Percentiles rank a stretch among this genome's conserved stretches.
phyloP scores from a whole-genome alignment of 1,140 invertebrate genomes.

The Leptonema lineaticorne region DNA sequence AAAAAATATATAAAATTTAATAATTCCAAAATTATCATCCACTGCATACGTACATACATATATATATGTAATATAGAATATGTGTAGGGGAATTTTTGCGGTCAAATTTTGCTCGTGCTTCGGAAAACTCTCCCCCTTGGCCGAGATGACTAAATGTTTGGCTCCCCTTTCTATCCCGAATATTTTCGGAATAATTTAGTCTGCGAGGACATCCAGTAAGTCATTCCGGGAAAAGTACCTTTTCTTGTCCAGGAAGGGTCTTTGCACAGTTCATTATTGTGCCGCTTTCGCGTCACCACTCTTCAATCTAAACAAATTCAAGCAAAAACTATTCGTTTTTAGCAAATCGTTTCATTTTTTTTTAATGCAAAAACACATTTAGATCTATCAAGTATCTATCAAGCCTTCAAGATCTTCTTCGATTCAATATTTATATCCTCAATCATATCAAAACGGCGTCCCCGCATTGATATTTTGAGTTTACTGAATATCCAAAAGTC shows the following conservation, averaged over 20 bases:
- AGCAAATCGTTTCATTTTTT: constrained; percentile 18
- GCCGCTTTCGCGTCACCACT: not conserved
- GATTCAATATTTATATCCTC: too few species aligned
- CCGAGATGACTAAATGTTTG: constrained; percentile 8
- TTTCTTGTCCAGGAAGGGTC: not conserved
- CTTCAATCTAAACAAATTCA: not conserved
- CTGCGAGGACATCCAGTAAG: constrained; percentile 22
- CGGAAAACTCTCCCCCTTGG: not conserved
- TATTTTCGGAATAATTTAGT: not conserved
- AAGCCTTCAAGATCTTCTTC: too few species aligned
- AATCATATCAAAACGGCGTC: too few species aligned
- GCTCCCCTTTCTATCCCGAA: not conserved
- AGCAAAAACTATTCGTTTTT: constrained; percentile 11
- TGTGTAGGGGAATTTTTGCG: not conserved
- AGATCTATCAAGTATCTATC: too few species aligned
- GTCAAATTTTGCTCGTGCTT: not conserved
- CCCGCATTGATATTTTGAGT: too few species aligned
- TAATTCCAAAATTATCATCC: too few species aligned
- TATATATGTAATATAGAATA: not conserved
- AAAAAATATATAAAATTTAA: too few species aligned
- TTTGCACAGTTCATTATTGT: constrained; percentile 23
- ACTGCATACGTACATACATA: too few species aligned
- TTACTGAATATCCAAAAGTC: too few species aligned
- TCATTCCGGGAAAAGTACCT: constrained; percentile 22
- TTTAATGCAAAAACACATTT: too few species aligned